Base-by-base conservation (phyloP, 37 sponge, comb jelly and placozoan genomes). In the Dysidea cf. avara region DNA sequence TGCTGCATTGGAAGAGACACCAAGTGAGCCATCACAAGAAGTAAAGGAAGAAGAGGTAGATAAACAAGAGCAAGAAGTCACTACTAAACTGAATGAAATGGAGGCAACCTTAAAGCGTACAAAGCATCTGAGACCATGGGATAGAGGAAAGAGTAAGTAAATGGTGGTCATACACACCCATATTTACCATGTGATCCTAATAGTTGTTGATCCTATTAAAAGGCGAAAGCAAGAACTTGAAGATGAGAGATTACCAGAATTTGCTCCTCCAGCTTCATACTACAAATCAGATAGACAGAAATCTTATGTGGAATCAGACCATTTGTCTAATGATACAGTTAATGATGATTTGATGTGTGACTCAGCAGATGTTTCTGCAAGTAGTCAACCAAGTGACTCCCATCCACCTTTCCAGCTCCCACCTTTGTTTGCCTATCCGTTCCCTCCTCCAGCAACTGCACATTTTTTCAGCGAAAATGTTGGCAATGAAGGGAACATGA, bases 181-280 rank as follows among this genome's bases (percentile, higher is more conserved):
- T 4, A 9, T n/a, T 37, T 39, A 14, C 64, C 40, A 9, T 63
- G 9, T 65, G 18, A 22, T 3, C 68, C 39, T 49, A 37, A 47
- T 28, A 48, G 71, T 32, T 25, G 56, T 84, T 66, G 79, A 85
- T 47, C 77, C 78, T 3, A 72, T 78, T 6, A 70, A 62, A 16
- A 83, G 79, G 55, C 71, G 84, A 59, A 83, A 89, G 47, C 35
- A 74, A 51, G 90, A 85, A 33, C 66, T 83, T 21, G 70, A 77
- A 61, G 83, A 75, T 20, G 95, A 90, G 43, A 72, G 95, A 40
- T 39, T 52, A 1, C 55, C 61, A 2, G 92, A 94, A 50, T 94
- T 94, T 83, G 95, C 95, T 49, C 95, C 95, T 7, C 95, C 95
- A 16, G 48, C 72, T 21, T 37, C 47, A 28, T 94, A 90, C 66